Conservation (phyloP, 30 jellyfish, hydroid and myxozoan genomes). For the Turritopsis rubra region DNA sequence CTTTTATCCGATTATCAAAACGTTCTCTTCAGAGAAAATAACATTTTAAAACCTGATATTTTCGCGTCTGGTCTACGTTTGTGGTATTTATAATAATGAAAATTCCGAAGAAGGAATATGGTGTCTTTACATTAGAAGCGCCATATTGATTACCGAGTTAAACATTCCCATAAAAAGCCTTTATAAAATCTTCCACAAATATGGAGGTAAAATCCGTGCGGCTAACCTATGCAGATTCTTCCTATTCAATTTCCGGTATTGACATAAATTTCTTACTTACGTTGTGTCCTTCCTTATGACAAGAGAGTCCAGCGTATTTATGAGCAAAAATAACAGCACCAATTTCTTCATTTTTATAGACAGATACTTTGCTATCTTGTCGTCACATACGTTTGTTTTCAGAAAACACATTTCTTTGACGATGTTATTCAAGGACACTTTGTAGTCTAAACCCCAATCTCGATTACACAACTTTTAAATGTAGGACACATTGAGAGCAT, state of each 20-base stretch:
- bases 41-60: no score
- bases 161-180: no score
- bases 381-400: background rate
- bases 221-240: no score
- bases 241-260: background rate
- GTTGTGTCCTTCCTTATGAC: background rate
- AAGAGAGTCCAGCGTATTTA: background rate
- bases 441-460: background rate
- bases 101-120: no score
- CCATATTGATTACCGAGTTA: no score
- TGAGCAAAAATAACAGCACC: background rate
- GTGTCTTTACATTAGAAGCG: no score
- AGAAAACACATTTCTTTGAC: background rate
- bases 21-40: no score
- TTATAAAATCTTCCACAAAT: no score
- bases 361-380: background rate
- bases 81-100: no score
- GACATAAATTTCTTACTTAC: background rate
- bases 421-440: background rate
- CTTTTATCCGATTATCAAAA: no score
- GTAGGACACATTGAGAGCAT: background rate
- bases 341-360: background rate
- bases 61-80: no score
- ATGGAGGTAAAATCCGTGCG: no score
- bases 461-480: background rate